These are phyloP conservation scores for Anseranas semipalmata DNA, from an alignment of 2,113 vertebrate genomes.

Conservation along the genomic window DNA sequence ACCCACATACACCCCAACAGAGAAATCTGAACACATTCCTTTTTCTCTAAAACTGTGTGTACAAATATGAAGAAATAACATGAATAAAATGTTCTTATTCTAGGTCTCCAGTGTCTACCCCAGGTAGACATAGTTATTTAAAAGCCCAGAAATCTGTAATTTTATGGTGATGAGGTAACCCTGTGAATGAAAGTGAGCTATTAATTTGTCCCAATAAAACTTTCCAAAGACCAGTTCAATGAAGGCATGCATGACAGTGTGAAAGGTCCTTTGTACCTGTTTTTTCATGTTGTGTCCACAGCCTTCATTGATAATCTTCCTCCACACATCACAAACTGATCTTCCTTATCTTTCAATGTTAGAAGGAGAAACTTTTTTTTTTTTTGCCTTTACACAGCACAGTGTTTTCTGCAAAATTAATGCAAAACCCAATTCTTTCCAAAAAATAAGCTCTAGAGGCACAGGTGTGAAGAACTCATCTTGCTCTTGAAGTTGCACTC, in stretches of 20 bases:
- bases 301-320: not conserved
- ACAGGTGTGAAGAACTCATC: slow-evolving; percentile 59
- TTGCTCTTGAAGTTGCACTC: slow-evolving; percentile 35
- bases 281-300: not conserved
- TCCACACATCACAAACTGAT: not conserved
- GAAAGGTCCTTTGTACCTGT: not conserved
- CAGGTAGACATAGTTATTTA: not conserved
- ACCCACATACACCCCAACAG: fast-evolving
- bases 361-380: not conserved
- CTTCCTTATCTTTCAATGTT: not conserved
- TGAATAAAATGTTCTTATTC: not conserved
- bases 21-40: not conserved
- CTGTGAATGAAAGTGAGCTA: not conserved
- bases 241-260: not conserved
- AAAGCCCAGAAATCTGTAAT: not conserved
- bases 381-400: not conserved
- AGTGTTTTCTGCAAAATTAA: slow-evolving; percentile 28
- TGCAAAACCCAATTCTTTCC: slow-evolving; percentile 11
- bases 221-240: not conserved
- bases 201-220: not conserved
- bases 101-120: not conserved
- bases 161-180: not conserved
- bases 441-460: slow-evolving; percentile 44
- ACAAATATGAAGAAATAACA: not conserved
- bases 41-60: not conserved